Evolutionary conservation across 2,888 invertebrate species (phyloP).

Genomic region (Apamea crenata): DNA sequence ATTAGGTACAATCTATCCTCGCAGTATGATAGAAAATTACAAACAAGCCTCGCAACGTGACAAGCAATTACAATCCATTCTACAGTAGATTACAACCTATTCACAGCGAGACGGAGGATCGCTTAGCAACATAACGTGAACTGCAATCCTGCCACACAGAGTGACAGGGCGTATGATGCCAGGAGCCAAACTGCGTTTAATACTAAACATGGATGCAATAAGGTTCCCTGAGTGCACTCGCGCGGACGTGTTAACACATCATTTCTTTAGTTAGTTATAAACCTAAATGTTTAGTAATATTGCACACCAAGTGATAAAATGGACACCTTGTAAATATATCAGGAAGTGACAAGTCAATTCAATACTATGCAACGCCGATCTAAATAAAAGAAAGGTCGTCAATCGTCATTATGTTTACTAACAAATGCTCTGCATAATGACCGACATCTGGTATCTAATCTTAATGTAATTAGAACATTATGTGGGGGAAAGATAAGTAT

Average conservation of each 20-base stretch:
- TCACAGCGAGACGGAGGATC: not conserved
- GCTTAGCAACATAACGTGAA: not conserved
- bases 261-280: not conserved
- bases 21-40: too few relatives aligned
- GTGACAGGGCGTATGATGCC: too few relatives aligned
- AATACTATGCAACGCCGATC: too few relatives aligned
- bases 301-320: not conserved
- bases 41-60: not conserved
- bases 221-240: too few relatives aligned
- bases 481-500: conserved; percentile 17
- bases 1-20: not conserved
- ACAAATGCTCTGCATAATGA: conserved; percentile 12
- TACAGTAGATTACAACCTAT: not conserved
- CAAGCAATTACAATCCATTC: not conserved
- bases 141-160: not conserved
- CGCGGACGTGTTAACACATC: not conserved
- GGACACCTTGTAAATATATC: not conserved
- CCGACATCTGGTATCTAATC: conserved; percentile 41
- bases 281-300: not conserved
- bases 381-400: not conserved
- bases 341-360: not conserved
- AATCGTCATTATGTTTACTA: conserved; percentile 1
- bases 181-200: not conserved
- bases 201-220: not conserved
- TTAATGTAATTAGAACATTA: conserved; percentile 16